phyloP scores from a whole-genome alignment of 2,888 invertebrate species.

The Silvanus unidentatus region DNA sequence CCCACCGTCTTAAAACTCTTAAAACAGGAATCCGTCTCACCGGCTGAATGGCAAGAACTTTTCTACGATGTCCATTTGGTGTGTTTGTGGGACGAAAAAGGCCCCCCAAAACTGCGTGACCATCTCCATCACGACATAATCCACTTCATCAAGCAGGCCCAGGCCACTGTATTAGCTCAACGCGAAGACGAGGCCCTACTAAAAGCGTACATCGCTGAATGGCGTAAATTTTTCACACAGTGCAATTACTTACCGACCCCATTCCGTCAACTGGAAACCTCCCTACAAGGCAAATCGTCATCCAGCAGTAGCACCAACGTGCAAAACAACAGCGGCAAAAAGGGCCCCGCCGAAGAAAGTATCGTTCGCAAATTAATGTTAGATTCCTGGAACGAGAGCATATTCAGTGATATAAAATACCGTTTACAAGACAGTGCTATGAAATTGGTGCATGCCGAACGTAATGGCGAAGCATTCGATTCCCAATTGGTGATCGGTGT shows the following conservation, averaged over 20 bases:
- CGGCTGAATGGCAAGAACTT: slow-evolving; percentile 95
- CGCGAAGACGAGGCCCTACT: slow-evolving; percentile 92
- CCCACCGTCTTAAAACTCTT: slow-evolving; percentile 89
- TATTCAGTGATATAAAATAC: slow-evolving; percentile 92
- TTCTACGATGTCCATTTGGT: slow-evolving; percentile 95
- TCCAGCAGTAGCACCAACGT: slow-evolving; percentile 30
- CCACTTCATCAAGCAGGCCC: slow-evolving; percentile 90
- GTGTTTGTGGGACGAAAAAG: slow-evolving; percentile 96
- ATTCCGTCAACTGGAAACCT: slow-evolving; percentile 84
- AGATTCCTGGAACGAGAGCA: slow-evolving; percentile 96
- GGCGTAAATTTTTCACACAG: slow-evolving; percentile 97
- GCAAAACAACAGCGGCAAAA: slow-evolving; percentile 45
- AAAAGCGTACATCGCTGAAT: slow-evolving; percentile 95
- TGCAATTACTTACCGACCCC: slow-evolving; percentile 95
- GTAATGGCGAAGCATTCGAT: slow-evolving; percentile 97
- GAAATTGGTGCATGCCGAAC: slow-evolving; percentile 93
- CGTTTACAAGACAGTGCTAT: slow-evolving; percentile 92
- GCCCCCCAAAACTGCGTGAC: slow-evolving; percentile 80
- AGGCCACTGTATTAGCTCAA: slow-evolving; percentile 81
- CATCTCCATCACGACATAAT: slow-evolving; percentile 88
- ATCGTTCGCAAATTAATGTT: slow-evolving; percentile 94
- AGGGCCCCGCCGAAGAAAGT: slow-evolving; percentile 72
- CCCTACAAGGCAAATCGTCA: slow-evolving; percentile 64
- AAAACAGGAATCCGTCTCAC: slow-evolving; percentile 88
- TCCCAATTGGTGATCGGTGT: slow-evolving; percentile 91